Evolutionary conservation across 2,888 invertebrate species (phyloP).

Genomic region (Cremastobaeus sp.): DNA sequence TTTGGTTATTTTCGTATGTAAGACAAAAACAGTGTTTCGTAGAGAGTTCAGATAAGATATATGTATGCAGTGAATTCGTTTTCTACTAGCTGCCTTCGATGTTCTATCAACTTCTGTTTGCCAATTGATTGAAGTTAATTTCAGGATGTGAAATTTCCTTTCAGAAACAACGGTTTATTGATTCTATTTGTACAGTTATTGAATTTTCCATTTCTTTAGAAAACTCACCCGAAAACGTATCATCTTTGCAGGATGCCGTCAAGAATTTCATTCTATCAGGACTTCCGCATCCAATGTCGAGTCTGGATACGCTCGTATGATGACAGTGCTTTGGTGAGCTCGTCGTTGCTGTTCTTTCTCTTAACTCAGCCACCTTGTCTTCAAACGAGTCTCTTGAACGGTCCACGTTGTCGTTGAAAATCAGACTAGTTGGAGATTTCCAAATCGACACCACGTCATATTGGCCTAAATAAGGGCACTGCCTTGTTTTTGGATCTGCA

Average conservation of each 20-base stretch:
- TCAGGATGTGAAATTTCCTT: constrained; percentile 44
- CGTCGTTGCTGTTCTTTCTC: constrained; percentile 67
- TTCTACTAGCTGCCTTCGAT: background rate
- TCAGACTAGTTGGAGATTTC: constrained; percentile 54
- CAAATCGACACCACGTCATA: constrained; percentile 73
- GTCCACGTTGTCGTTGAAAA: constrained; percentile 53
- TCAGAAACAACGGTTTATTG: constrained; percentile 40
- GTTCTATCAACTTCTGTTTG: constrained; percentile 1
- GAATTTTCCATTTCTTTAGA: constrained; percentile 33
- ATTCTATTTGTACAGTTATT: constrained; percentile 31
- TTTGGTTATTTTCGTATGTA: too few species aligned
- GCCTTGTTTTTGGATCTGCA: constrained; percentile 72
- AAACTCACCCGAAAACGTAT: constrained; percentile 70
- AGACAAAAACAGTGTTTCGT: too few species aligned
- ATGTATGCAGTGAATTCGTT: background rate
- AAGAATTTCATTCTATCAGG: constrained; percentile 74
- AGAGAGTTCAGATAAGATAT: too few species aligned
- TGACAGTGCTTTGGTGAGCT: constrained; percentile 67
- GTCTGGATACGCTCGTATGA: constrained; percentile 67
- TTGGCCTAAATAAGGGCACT: constrained; percentile 73
- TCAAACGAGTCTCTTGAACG: constrained; percentile 55
- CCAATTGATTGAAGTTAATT: constrained; percentile 21
- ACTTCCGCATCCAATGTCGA: constrained; percentile 74
- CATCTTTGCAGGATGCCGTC: constrained; percentile 73
- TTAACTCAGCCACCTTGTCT: constrained; percentile 69